Conservation (phyloP, 2,888 invertebrate genomes). For the Glaucopsyche alexis region DNA sequence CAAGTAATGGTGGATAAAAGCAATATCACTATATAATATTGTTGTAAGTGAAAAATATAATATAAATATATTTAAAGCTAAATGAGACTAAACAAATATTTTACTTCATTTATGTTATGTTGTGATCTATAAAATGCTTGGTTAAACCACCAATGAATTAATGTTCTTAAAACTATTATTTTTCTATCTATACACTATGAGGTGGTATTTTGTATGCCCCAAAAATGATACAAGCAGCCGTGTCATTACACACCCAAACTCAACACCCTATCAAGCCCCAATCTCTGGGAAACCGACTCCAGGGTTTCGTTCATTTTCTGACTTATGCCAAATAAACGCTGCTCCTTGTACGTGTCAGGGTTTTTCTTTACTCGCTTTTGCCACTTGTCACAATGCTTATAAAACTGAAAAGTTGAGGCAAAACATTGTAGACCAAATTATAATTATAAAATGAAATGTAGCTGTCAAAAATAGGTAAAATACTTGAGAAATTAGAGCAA, state of each 20-base stretch:
- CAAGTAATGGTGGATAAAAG: neutral
- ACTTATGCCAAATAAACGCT: conserved; percentile 75
- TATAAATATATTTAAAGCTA: neutral
- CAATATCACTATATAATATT: neutral
- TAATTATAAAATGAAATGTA: neutral
- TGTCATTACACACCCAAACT: conserved; percentile 70
- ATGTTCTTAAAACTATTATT: neutral
- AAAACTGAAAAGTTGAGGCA: conserved; percentile 82
- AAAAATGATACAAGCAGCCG: conserved; percentile 47
- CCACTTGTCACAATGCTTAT: conserved; percentile 88
- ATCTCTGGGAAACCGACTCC: conserved; percentile 77
- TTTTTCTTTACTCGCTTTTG: conserved; percentile 84
- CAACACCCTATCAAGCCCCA: conserved; percentile 78
- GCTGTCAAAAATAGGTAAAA: neutral
- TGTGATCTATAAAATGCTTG: too few species aligned
- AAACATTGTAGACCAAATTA: neutral
- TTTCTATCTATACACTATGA: neutral
- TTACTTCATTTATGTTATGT: too few species aligned
- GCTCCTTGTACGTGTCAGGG: conserved; percentile 80
- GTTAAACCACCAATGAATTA: too few species aligned
- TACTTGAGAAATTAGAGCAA: neutral
- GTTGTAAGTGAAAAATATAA: neutral
- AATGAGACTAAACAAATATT: too few species aligned
- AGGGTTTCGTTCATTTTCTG: conserved; percentile 79
- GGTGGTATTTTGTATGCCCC: neutral